Base-by-base conservation (phyloP, 2,113 vertebrate genomes). In the Callionymus lyra region DNA sequence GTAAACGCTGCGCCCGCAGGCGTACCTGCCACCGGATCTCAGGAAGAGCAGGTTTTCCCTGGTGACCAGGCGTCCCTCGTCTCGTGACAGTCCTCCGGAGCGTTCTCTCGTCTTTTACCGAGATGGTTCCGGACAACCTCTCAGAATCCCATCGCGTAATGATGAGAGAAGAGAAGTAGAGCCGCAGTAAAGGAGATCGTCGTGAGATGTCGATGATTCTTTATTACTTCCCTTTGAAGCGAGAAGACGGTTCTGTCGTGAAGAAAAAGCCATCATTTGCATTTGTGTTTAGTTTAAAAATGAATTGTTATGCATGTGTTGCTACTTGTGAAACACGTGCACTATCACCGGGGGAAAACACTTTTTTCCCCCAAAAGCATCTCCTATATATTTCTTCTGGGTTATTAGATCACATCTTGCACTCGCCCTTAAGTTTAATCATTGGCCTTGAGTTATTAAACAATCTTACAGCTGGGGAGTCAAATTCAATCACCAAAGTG, bases 81-180 rank as follows among this genome's bases (percentile, higher is more conserved):
- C 45, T 45, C 31, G 19, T 34, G 49, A 32, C 31, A 3, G 42
- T 63, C 71, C 59, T 39, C 1, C 55, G 72, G 66, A 73, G 72
- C 41, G 34, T 45, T 53, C 59, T 50, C 34, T 44, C 42, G 43
- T 50, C 15, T 33, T 39, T 55, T 62, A 59, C 44, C 53, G 53
- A 70, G 46, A 67, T 58, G 40, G 59, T 43, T 27, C 47, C 32
- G 61, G 58, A 65, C 63, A 71, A 75, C 63, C 38, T 48, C 73
- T 57, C 54, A 34, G 44, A 47, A 73, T 59, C 46, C 44, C 38
- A 37, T 72, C 65, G 53, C 47, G 44, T 36, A 34, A 45, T 56
- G 60, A 63, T 52, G 50, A 50, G 53, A 47, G 61, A 16, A 33
- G 19, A 31, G 10, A 48, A 5, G 52, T 34, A 40, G 17, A 13